Percentiles rank a stretch among this genome's conserved stretches.
phyloP scores from a whole-genome alignment of 2,888 invertebrate genomes.

The Drosophila robusta region DNA sequence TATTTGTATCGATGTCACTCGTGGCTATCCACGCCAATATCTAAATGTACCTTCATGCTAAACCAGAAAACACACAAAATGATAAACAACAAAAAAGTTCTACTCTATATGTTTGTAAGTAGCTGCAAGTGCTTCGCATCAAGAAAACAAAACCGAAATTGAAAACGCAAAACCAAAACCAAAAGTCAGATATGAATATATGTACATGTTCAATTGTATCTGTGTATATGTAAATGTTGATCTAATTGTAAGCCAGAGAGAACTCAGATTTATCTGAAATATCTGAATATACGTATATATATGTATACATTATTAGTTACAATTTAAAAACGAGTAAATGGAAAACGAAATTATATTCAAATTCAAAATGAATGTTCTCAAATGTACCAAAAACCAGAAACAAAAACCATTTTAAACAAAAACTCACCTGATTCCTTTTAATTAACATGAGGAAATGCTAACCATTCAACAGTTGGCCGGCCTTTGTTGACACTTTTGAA shows the following conservation, averaged over 20 bases:
- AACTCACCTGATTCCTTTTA: slow-evolving; percentile 3
- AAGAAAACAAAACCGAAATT: slow-evolving; percentile 14
- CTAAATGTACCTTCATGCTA: slow-evolving; percentile 56
- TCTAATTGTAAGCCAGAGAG: slow-evolving; percentile 68
- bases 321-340: slow-evolving; percentile 47
- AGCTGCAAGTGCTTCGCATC: slow-evolving; percentile 28
- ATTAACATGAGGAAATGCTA: not conserved
- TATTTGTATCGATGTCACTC: slow-evolving; percentile 47
- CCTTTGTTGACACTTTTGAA: not conserved
- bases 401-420: slow-evolving; percentile 35
- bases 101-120: slow-evolving; percentile 35
- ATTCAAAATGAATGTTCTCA: slow-evolving; percentile 72
- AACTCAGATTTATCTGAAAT: slow-evolving; percentile 52
- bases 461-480: not conserved
- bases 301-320: slow-evolving; percentile 54
- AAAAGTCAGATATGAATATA: slow-evolving; percentile 43
- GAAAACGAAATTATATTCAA: slow-evolving; percentile 65
- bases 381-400: slow-evolving; percentile 66
- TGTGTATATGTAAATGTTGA: slow-evolving; percentile 79
- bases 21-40: slow-evolving; percentile 45
- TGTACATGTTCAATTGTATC: slow-evolving; percentile 48
- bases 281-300: slow-evolving; percentile 47
- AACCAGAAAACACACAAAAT: slow-evolving; percentile 14
- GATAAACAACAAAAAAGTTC: slow-evolving; percentile 3
- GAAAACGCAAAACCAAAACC: slow-evolving; percentile 21